Conservation (phyloP, 2,113 vertebrate species). For the Piaya cayana region DNA sequence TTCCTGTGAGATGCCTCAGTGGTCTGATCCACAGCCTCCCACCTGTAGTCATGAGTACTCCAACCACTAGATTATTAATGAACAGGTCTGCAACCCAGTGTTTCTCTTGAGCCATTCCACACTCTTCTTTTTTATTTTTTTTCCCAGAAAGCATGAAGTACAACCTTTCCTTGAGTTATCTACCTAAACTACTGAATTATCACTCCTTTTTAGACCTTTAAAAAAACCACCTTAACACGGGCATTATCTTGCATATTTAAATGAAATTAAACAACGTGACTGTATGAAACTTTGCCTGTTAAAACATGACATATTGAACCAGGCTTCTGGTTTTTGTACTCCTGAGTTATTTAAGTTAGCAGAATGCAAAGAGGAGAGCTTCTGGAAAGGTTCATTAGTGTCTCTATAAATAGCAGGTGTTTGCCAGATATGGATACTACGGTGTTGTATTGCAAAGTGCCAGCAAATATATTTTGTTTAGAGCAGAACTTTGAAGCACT, state of each 20-base stretch:
- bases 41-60: background rate
- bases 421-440: background rate
- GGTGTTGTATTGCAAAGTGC: rapidly evolving
- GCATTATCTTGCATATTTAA: background rate
- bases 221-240: background rate
- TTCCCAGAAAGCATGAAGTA: background rate
- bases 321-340: background rate
- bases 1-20: background rate
- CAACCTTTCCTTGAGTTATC: background rate
- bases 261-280: background rate
- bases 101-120: background rate
- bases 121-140: background rate
- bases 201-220: background rate
- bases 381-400: background rate
- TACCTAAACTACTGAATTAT: background rate
- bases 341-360: background rate
- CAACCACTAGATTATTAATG: background rate
- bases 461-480: rapidly evolving
- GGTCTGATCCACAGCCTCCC: background rate
- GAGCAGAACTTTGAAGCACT: background rate
- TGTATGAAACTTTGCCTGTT: background rate
- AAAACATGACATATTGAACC: background rate
- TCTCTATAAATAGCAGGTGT: background rate
- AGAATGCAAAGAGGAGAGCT: background rate
- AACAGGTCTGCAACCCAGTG: background rate